Evolutionary conservation across 2,113 vertebrate species (phyloP), one percentile per base, ranked within the genome.

Genomic region (Limanda limanda): DNA sequence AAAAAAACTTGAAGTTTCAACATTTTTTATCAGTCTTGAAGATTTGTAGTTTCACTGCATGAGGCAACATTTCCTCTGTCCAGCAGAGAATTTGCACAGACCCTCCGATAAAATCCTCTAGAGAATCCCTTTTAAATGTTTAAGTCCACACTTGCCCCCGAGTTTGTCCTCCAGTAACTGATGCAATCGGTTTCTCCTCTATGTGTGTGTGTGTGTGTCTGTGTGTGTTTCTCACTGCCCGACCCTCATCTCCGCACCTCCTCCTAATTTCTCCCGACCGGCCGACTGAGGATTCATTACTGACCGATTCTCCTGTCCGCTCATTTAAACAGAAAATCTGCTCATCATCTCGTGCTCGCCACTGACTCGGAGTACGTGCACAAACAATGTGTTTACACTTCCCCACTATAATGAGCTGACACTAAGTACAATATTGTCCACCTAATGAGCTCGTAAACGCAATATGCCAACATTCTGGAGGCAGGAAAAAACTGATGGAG

Each of bases 351-450:
- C 68, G 42, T 45, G 48, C 51, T 84, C 35, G n/a, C 80, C 35
- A 83, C 65, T 89, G 71, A 90, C 83, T 86, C 67, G 82, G 89
- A 94, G 90, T 86, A 90, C 81, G 82, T 48, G 52, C 71, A 79
- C 79, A 90, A 90, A 92, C 85, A 92, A 86, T 89, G 84, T 89
- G 87, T 92, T 92, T 90, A 81, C 66, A 62, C 56, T 68, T 91
- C 81, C 61, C 73, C 71, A 1, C 14, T 59, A 64, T 91, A 93
- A 94, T 86, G 81, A 91, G 81, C 86, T 82, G 80, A 76, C 78
- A 86, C 88, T 91, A 91, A 91, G 88, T 73, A 91, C 81, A 93
- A 91, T 90, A 86, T 87, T 91, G 88, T 88, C 78, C 74, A 79
- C 60, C 74, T 91, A 93, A 92, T 77, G 27, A 90, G 85, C 89